These are phyloP conservation scores for Vireo griseus DNA, from an alignment of 2,797 vertebrate genomes.

Conservation along the genomic window DNA sequence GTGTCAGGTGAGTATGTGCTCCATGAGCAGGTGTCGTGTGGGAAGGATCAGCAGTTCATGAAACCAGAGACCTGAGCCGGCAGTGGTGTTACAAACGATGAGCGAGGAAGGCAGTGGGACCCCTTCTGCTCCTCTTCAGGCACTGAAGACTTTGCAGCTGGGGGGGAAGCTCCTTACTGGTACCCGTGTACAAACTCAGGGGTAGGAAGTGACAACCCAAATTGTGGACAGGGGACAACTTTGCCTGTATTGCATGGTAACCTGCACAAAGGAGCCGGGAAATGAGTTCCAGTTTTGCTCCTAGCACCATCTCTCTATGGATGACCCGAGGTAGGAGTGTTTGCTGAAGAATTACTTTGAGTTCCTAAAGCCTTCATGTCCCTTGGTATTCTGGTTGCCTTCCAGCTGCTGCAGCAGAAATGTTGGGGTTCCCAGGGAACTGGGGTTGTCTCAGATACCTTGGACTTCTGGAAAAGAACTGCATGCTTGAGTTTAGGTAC, in stretches of 20 bases:
- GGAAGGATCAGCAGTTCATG: neutral
- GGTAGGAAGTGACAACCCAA: neutral
- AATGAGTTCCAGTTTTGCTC: neutral
- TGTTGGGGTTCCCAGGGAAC: neutral
- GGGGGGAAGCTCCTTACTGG: neutral
- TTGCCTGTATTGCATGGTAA: neutral
- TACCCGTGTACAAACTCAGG: neutral
- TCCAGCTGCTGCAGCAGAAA: neutral
- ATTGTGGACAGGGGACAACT: neutral
- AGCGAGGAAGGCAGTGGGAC: neutral
- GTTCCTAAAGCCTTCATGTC: neutral
- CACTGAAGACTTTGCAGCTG: neutral
- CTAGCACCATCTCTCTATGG: neutral
- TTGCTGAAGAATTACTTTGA: neutral
- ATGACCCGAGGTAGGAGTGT: neutral
- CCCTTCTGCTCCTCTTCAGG: neutral
- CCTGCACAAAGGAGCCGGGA: neutral
- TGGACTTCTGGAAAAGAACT: neutral
- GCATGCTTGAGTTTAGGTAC: neutral
- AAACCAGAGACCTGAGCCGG: neutral
- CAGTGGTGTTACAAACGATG: fast-evolving
- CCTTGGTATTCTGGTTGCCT: neutral
- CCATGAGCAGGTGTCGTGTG: neutral
- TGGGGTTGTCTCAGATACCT: neutral
- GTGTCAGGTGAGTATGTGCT: neutral